These are phyloP conservation scores for Esperia sulphurella DNA, from an alignment of 2,888 invertebrate genomes.

Conservation along the genomic window DNA sequence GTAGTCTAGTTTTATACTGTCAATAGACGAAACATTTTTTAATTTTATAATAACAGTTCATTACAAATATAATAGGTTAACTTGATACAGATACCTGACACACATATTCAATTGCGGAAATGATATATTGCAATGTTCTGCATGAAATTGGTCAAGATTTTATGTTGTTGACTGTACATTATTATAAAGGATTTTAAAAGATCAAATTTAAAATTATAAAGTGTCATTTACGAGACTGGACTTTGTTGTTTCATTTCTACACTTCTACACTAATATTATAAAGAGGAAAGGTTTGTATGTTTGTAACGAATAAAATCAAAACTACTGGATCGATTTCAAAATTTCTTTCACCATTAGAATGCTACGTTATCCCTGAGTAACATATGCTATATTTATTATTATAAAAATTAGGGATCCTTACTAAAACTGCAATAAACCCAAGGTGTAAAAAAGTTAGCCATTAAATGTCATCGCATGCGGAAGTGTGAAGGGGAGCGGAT, in stretches of 20 bases:
- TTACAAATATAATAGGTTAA: background rate
- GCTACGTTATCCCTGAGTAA: too few species aligned
- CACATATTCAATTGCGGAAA: constrained; percentile 1
- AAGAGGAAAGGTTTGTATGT: too few species aligned
- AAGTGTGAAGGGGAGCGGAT: too few species aligned
- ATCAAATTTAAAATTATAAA: constrained; percentile 72
- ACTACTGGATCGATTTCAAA: too few species aligned
- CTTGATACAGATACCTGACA: constrained; percentile 9
- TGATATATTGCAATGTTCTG: constrained; percentile 1
- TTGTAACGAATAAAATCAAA: too few species aligned
- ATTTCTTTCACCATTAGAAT: too few species aligned
- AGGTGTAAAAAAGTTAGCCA: too few species aligned
- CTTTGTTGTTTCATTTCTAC: constrained; percentile 79
- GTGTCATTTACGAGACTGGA: constrained; percentile 76
- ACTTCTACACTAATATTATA: too few species aligned
- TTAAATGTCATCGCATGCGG: too few species aligned
- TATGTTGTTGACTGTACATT: constrained; percentile 17
- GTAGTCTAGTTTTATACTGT: background rate
- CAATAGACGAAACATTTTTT: constrained; percentile 3
- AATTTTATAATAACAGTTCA: constrained; percentile 8
- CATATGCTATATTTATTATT: too few species aligned
- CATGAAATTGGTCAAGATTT: background rate
- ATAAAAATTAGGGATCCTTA: too few species aligned
- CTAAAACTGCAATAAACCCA: too few species aligned
- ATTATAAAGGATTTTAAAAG: constrained; percentile 55